Evolutionary conservation across 2,797 vertebrate species (phyloP), one percentile per base, ranked within the genome.

Genomic region (Brachyrhaphis roseni): DNA sequence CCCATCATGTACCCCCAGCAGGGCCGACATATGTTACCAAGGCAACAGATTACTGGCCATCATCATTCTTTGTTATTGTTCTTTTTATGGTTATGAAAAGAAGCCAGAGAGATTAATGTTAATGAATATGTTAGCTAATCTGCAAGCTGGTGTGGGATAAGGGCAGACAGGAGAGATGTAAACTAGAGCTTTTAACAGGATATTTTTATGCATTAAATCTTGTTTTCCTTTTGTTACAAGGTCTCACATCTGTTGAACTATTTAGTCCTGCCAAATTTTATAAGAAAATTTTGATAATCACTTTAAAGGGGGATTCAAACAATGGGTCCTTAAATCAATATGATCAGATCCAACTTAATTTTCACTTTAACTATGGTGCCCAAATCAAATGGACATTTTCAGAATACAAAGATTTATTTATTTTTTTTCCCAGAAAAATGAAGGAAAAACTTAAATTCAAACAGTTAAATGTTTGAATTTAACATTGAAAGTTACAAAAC

Each of bases 11-110:
- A 74, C 81, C 85, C 84, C 85, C 81, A 47, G 41, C 80, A 75
- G 86, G 77, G 80, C 62, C 0, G 2, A 73, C 86, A 74, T 81
- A 76, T 73, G 90, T 90, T 81, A 72, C 84, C 84, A 84, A 13
- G 57, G 81, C 72, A 86, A 82, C 87, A 84, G 66, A 80, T 87
- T 77, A 90, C 53, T 53, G 79, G 78, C 72, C 73, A 62, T 86
- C 83, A 81, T 62, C 55, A 82, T 79, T 82, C 77, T 80, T 72
- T 80, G 82, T 66, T 80, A 68, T 86, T 85, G 47, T 83, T 77
- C 43, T 55, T 57, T 62, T 53, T 41, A 68, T 79, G 71, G 73
- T 82, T 72, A 75, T 31, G 47, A 85, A 68, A 78, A 72, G 59
- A 74, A 79, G 72, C 45, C 74, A 45, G 55, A 49, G 75, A 45